Evolutionary conservation across 1,140 invertebrate genomes (phyloP).

Genomic region (Stegodyphus mimosarum): DNA sequence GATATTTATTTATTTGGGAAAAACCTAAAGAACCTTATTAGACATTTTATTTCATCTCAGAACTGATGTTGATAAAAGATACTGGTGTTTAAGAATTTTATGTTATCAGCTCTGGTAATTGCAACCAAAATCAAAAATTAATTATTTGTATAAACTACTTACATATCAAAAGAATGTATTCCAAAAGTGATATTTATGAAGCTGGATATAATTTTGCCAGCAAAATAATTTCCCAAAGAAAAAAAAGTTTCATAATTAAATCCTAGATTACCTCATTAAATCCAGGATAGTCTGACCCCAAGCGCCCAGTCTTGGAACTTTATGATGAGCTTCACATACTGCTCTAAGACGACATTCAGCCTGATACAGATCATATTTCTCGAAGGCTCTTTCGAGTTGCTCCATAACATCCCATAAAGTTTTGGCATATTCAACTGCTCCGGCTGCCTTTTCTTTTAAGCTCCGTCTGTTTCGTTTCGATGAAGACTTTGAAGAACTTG

Average conservation of each 20-base stretch:
- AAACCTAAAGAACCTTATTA: too few species aligned
- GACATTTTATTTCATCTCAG: too few species aligned
- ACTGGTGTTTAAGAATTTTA: too few species aligned
- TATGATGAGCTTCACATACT: constrained; percentile 53
- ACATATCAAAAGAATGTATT: too few species aligned
- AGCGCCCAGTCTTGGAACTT: constrained; percentile 23
- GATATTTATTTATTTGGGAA: too few species aligned
- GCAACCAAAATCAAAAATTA: too few species aligned
- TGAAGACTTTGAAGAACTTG: constrained; percentile 19
- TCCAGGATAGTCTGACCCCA: constrained; percentile 47
- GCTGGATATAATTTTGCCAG: not conserved
- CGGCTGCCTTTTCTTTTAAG: constrained; percentile 46
- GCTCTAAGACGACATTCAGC: constrained; percentile 46
- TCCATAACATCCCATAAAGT: constrained; percentile 57
- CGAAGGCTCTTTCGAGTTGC: constrained; percentile 51
- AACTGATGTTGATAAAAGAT: too few species aligned
- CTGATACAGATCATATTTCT: constrained; percentile 54
- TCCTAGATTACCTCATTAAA: constrained; percentile 44
- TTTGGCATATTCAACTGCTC: constrained; percentile 54
- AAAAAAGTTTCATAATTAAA: not conserved
- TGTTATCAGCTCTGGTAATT: too few species aligned
- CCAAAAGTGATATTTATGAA: too few species aligned
- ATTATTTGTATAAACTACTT: too few species aligned
- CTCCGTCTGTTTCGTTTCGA: constrained; percentile 23
- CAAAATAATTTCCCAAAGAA: not conserved